Evolutionary conservation across 2,113 vertebrate genomes (phyloP), one percentile per base, ranked within the genome.

Genomic region (Physeter macrocephalus): DNA sequence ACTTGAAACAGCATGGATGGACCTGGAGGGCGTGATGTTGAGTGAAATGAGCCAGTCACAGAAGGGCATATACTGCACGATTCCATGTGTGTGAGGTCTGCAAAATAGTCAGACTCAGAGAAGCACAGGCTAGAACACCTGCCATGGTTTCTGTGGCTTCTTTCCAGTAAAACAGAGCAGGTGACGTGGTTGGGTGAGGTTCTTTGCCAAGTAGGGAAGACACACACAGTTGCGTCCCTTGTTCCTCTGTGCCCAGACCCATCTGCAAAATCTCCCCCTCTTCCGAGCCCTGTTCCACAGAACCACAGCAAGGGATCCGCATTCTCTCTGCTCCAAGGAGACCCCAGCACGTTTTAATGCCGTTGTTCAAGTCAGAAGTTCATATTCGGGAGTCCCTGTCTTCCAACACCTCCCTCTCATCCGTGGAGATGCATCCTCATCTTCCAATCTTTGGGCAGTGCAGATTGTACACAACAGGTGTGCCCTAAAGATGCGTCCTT

Each of bases 161-260:
- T 4, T 8, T 20, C 34, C 15, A n/a, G 34, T 4, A 64, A 31
- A 64, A 29, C 6, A n/a, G 8, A n/a, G 15, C 34, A 18, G 31
- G 34, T n/a, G 66, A 67, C 14, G 4, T 9, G 8, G 8, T 11
- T 61, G 59, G 59, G 59, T 64, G 62, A 5, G 4, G 18, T 36
- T 20, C 66, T 69, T 21, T 4, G 18, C 17, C 34, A 36, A 9
- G 66, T 10, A 11, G n/a, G n/a, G 66, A n/a, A 9, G 34, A 36
- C 18, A 18, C n/a, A 20, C 1, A 4, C 8, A 4, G 34, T 18
- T 36, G 66, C 2, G 8, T 21, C 7, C 18, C 18, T 36, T 2
- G 66, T 21, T 21, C 66, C n/a, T 18, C 66, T 69, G 66, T 18
- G 13, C 8, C 66, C 34, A 10, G 66, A 9, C 66, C 15, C 4